These are phyloP conservation scores for Hymenochirus boettgeri DNA, from an alignment of 2,113 vertebrate genomes.

Conservation along the genomic window DNA sequence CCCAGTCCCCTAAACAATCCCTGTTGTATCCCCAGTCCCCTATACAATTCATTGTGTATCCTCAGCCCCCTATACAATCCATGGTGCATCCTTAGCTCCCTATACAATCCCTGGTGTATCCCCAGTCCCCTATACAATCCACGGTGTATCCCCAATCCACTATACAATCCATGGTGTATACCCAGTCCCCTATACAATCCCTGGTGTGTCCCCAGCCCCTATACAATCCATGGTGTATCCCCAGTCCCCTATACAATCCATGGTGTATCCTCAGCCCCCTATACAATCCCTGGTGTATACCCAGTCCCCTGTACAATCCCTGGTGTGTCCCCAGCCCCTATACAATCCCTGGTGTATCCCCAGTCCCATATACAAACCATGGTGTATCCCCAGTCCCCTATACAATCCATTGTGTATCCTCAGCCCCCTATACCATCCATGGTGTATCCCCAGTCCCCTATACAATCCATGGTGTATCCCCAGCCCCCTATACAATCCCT, in stretches of 20 bases:
- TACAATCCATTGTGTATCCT: neutral
- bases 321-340: too few relatives aligned
- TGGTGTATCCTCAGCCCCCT: neutral
- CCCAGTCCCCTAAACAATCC: neutral
- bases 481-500: too few relatives aligned
- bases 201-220: too few relatives aligned
- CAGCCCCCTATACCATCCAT: neutral
- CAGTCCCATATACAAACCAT: neutral
- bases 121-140: neutral
- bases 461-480: too few relatives aligned
- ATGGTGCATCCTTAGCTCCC: neutral
- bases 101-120: neutral
- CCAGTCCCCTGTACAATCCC: too few relatives aligned
- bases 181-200: too few relatives aligned
- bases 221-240: too few relatives aligned
- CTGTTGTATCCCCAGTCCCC: neutral
- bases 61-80: neutral
- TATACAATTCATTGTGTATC: neutral
- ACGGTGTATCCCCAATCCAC: neutral
- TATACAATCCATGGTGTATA: neutral
- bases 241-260: neutral
- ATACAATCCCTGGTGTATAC: neutral
- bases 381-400: neutral
- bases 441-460: neutral
- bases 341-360: too few relatives aligned